Conservation (phyloP, 37 sponge, comb jelly and placozoan species). For the Geodia barretti region DNA sequence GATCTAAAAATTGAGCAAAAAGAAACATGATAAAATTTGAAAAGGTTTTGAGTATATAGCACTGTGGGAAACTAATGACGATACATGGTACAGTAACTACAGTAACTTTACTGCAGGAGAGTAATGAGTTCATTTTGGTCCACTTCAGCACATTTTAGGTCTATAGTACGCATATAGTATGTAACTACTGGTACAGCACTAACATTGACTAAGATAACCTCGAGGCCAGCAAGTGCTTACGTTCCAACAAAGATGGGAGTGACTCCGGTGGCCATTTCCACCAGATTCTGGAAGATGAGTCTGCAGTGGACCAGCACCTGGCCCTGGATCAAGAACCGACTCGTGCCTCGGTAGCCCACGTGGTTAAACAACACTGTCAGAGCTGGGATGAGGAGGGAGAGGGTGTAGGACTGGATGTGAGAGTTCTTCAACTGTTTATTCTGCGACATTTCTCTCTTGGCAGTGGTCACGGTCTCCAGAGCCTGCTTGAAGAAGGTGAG, state of each 20-base stretch:
- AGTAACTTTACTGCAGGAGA: too few species aligned
- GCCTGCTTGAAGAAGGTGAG: conserved; percentile 35
- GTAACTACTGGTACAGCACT: too few species aligned
- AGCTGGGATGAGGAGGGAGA: conserved; percentile 37
- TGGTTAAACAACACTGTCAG: conserved; percentile 50
- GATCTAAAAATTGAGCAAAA: too few species aligned
- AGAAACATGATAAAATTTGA: too few species aligned
- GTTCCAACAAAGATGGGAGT: conserved; percentile 44
- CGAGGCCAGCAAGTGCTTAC: too few species aligned
- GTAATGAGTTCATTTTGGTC: too few species aligned
- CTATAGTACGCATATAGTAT: too few species aligned
- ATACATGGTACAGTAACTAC: neutral
- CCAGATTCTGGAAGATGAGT: conserved; percentile 37
- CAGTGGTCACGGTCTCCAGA: conserved; percentile 18
- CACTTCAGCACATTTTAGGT: too few species aligned
- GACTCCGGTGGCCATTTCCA: conserved; percentile 34
- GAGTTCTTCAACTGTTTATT: neutral
- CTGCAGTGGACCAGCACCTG: conserved; percentile 20
- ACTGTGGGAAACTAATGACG: too few species aligned
- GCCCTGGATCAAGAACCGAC: conserved; percentile 25
- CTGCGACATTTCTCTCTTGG: neutral
- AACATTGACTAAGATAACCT: too few species aligned
- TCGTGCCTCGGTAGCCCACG: neutral
- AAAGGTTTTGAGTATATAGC: too few species aligned
- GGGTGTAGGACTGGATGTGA: conserved; percentile 38